These are phyloP conservation scores for Scophthalmus maximus DNA, from an alignment of 2,113 vertebrate species.

Conservation along the genomic window DNA sequence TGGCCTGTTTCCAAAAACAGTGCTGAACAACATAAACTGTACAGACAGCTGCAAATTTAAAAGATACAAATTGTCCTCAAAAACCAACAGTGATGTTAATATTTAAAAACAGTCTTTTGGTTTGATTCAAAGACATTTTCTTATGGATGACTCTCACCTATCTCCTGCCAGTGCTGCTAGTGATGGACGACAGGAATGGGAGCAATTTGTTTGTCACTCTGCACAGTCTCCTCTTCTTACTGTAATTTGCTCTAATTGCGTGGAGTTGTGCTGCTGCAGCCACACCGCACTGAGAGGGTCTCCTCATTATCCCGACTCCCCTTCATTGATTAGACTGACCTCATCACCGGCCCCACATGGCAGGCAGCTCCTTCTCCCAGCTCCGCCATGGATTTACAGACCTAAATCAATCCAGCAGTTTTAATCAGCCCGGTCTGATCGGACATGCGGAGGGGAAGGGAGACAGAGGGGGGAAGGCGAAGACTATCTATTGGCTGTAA, in stretches of 20 bases:
- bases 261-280: constrained; percentile 22
- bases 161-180: constrained; percentile 19
- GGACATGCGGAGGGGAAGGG: constrained; percentile 15
- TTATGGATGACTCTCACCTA: constrained; percentile 16
- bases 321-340: constrained; percentile 75
- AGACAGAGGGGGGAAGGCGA: constrained; percentile 12
- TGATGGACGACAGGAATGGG: constrained; percentile 28
- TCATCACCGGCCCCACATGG: constrained; percentile 66
- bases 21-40: background rate
- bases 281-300: constrained; percentile 24
- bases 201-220: constrained; percentile 20
- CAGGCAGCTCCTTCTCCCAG: constrained; percentile 59
- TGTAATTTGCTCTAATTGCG: constrained; percentile 66
- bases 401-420: constrained; percentile 77
- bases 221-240: constrained; percentile 20
- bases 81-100: background rate
- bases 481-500: constrained; percentile 27
- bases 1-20: too few species aligned
- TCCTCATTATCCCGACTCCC: constrained; percentile 74
- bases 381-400: constrained; percentile 73
- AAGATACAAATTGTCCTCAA: background rate
- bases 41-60: background rate
- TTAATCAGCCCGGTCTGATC: constrained; percentile 74
- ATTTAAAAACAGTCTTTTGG: background rate
- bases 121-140: constrained; percentile 16